Evolutionary conservation across 2,797 vertebrate genomes (phyloP), one percentile per base, ranked within the genome.

Genomic region (Oryzias sinensis): DNA sequence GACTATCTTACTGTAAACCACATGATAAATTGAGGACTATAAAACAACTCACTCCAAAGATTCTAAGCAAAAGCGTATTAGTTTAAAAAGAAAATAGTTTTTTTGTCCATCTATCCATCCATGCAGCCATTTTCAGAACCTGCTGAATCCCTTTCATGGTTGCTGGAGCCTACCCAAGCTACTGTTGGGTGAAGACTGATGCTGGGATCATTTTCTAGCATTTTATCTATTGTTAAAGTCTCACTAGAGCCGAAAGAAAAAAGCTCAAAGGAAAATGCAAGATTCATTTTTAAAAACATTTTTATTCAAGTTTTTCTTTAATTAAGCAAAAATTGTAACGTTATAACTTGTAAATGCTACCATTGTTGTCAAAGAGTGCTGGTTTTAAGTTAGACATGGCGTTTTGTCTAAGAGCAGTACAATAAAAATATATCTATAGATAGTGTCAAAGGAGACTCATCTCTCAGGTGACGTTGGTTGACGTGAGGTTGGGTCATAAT

Each of bases 161-260:
- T 37, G 33, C 33, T 37, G 33, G 33, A 37, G 33, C 33, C 33
- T 37, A 37, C 11, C 33, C 33, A 37, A 37, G 33, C 33, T 3
- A 11, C 27, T 27, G 27, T 6, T 27, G 27, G 27, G 27, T 6
- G 5, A 27, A 27, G 29, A 33, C 29, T 33, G 6, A 7, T 0
- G 29, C 29, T 33, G 29, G 6, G 7, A 57, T 74, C 70, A 76
- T 62, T 78, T 71, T 81, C 65, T 59, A 61, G 54, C 42, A 49
- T 83, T 77, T 80, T 55, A 78, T 85, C 73, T 66, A 72, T 66
- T 81, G 81, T 75, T 80, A 74, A 52, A 57, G 29, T 67, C 62
- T 8, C 68, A 65, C 58, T 29, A 14, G 48, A 76, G 49, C 27
- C 8, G 2, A 33, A 9, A 9, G 2, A 33, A 9, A 9, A 9